A percentile compares a stretch with the other conserved stretches of the same genome.
These are phyloP conservation scores for Echiichthys vipera DNA, from an alignment of 2,797 vertebrate genomes.

Conservation along the genomic window DNA sequence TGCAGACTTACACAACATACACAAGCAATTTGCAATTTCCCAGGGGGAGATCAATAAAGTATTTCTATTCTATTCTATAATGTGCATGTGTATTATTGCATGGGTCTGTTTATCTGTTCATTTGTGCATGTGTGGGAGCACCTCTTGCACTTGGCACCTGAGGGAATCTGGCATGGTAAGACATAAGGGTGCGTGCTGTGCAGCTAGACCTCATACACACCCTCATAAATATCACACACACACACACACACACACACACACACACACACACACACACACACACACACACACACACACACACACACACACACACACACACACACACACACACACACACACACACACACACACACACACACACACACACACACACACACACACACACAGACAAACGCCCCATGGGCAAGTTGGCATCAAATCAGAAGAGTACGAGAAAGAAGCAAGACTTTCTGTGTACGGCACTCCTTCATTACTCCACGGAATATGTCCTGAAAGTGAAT, in stretches of 20 bases:
- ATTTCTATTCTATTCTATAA: too few relatives aligned
- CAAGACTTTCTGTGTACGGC: constrained; percentile 1
- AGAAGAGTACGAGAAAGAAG: constrained; percentile 37
- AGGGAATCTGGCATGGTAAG: constrained; percentile 64
- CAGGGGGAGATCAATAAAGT: too few relatives aligned
- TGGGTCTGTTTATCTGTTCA: neutral
- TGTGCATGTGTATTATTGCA: constrained; percentile 14
- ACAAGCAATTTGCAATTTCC: too few relatives aligned
- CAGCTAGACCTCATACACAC: constrained; percentile 50
- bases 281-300: constrained; percentile 40
- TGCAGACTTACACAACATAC: neutral
- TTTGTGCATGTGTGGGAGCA: neutral
- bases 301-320: constrained; percentile 33
- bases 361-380: constrained; percentile 24
- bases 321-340: constrained; percentile 36
- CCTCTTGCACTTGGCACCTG: constrained; percentile 34
- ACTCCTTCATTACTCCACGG: constrained; percentile 17
- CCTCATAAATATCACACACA: constrained; percentile 16
- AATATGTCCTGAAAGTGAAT: neutral
- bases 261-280: constrained; percentile 11
- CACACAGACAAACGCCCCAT: neutral
- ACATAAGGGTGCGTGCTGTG: constrained; percentile 59
- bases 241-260: constrained; percentile 17
- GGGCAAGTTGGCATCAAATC: constrained; percentile 27
- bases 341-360: constrained; percentile 40